These are phyloP conservation scores for Megalopta genalis DNA, from an alignment of 1,140 invertebrate genomes.

Conservation along the genomic window DNA sequence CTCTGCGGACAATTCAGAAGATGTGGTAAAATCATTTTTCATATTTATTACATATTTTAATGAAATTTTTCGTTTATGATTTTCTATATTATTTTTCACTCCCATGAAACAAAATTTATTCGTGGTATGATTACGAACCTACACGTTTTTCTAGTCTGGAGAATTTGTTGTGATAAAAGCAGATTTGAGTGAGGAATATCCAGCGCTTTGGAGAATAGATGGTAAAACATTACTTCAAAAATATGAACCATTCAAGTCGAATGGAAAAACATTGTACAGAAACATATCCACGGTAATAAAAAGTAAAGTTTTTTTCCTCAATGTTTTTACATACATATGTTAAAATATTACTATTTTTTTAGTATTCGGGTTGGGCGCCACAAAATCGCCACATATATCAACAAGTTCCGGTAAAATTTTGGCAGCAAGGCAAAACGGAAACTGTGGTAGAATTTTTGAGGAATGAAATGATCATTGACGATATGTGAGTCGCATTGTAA, in stretches of 20 bases:
- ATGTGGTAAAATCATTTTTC: conserved; percentile 64
- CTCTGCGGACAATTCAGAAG: conserved; percentile 62
- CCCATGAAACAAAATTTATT: neutral
- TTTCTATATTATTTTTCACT: neutral
- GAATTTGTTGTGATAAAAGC: conserved; percentile 91
- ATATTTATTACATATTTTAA: conserved; percentile 26
- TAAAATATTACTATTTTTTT: conserved; percentile 33
- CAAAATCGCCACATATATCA: conserved; percentile 89
- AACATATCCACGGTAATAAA: conserved; percentile 92
- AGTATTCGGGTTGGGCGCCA: conserved; percentile 90
- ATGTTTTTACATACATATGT: conserved; percentile 26
- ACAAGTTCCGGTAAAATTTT: conserved; percentile 87
- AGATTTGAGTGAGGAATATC: conserved; percentile 88
- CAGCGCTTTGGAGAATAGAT: conserved; percentile 92
- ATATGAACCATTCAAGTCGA: conserved; percentile 90
- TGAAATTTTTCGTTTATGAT: neutral
- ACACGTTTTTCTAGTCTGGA: conserved; percentile 83
- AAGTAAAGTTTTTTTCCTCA: conserved; percentile 51
- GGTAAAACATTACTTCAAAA: conserved; percentile 92
- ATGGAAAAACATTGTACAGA: conserved; percentile 89
- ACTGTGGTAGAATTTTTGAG: conserved; percentile 90
- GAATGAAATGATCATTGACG: conserved; percentile 85
- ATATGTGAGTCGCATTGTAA: conserved; percentile 75
- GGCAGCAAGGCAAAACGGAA: conserved; percentile 86
- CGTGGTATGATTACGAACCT: conserved; percentile 11